These are phyloP conservation scores for Euura lappo DNA, from an alignment of 1,140 invertebrate genomes.

Conservation along the genomic window DNA sequence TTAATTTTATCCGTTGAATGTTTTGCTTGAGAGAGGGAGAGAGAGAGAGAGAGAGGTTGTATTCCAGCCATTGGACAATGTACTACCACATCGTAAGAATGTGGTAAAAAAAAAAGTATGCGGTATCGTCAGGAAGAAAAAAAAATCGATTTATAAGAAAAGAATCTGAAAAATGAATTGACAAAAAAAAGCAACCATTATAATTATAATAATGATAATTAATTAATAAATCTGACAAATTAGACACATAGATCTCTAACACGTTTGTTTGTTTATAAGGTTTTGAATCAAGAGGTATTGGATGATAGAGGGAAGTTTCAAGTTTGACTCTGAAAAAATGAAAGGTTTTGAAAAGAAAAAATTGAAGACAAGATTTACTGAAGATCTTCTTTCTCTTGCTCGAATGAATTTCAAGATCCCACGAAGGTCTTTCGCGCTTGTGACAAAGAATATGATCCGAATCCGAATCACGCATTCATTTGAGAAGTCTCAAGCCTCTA, in stretches of 20 bases:
- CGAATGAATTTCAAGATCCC: constrained; percentile 49
- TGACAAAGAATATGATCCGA: constrained; percentile 62
- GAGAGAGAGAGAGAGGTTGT: constrained; percentile 26
- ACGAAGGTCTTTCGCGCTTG: constrained; percentile 56
- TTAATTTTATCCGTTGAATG: neutral
- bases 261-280: constrained; percentile 64
- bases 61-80: constrained; percentile 37
- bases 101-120: constrained; percentile 27
- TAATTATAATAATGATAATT: neutral
- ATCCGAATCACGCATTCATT: constrained; percentile 46
- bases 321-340: constrained; percentile 59
- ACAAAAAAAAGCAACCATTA: constrained; percentile 13
- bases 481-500: constrained; percentile 57
- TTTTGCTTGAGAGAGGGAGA: constrained; percentile 17
- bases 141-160: constrained; percentile 10
- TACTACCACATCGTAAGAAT: constrained; percentile 20
- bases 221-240: constrained; percentile 21
- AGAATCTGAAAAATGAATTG: neutral
- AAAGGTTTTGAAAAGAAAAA: constrained; percentile 54
- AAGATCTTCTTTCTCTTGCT: constrained; percentile 52
- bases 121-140: constrained; percentile 30
- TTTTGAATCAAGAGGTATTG: constrained; percentile 65
- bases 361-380: constrained; percentile 55
- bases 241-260: constrained; percentile 52
- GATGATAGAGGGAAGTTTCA: constrained; percentile 64